These are phyloP conservation scores for Oophaga pumilio DNA, from an alignment of 2,113 vertebrate genomes.

Conservation along the genomic window DNA sequence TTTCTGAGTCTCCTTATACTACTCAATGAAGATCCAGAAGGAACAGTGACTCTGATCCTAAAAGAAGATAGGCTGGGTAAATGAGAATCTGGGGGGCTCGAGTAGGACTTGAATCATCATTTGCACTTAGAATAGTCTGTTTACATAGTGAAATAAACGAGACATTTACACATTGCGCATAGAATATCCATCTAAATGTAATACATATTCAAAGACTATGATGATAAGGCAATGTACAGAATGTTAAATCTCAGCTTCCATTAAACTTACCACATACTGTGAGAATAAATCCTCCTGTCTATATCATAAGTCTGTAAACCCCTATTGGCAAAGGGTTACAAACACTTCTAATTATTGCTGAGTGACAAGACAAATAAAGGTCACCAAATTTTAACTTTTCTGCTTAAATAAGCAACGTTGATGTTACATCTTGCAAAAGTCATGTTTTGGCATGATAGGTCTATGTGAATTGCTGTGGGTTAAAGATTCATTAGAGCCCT, in stretches of 20 bases:
- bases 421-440: conserved; percentile 35
- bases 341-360: conserved; percentile 39
- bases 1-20: background rate
- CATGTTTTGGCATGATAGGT: conserved; percentile 55
- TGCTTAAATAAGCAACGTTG: conserved; percentile 44
- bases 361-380: conserved; percentile 48
- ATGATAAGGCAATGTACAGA: background rate
- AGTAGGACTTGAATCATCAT: background rate
- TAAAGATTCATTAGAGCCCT: conserved; percentile 68
- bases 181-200: background rate
- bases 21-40: background rate
- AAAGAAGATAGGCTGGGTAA: background rate
- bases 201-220: background rate
- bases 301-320: conserved; percentile 10
- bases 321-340: conserved; percentile 24
- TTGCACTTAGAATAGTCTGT: background rate
- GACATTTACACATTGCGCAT: background rate
- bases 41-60: background rate
- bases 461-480: conserved; percentile 65
- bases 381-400: conserved; percentile 25
- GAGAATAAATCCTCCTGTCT: background rate
- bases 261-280: background rate
- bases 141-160: background rate
- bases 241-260: background rate
- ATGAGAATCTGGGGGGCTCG: background rate